A percentile compares a stretch with the other conserved stretches of the same genome.
phyloP scores from a whole-genome alignment of 1,140 invertebrate genomes.

The Drosophila prosaltans region DNA sequence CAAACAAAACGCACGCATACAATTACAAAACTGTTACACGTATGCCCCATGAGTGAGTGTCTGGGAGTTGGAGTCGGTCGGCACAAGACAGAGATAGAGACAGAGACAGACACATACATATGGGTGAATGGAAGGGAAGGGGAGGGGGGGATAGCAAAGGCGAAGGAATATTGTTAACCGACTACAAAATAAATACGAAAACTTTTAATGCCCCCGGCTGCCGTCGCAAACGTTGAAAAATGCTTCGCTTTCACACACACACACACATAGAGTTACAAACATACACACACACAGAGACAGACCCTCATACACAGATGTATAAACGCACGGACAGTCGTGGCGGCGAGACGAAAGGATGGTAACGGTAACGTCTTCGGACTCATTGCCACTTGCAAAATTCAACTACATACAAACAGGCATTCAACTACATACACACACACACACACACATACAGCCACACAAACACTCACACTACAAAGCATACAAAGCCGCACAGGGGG shows the following conservation, averaged over 20 bases:
- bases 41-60: conserved; percentile 43
- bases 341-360: conserved; percentile 30
- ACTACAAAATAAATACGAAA: conserved; percentile 82
- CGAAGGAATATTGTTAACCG: conserved; percentile 79
- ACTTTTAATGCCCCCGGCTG: conserved; percentile 77
- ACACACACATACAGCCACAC: conserved; percentile 31
- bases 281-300: conserved; percentile 9
- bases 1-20: conserved; percentile 80
- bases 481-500: background rate
- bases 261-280: conserved; percentile 2
- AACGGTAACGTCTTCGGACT: conserved; percentile 78
- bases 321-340: conserved; percentile 27
- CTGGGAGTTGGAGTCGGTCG: conserved; percentile 28
- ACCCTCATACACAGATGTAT: conserved; percentile 24
- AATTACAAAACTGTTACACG: conserved; percentile 75
- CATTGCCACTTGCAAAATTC: conserved; percentile 78
- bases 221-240: conserved; percentile 76
- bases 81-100: conserved; percentile 20
- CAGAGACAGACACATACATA: conserved; percentile 12
- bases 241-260: conserved; percentile 53
- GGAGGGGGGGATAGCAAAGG: background rate
- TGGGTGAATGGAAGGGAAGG: conserved; percentile 3
- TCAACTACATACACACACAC: conserved; percentile 34
- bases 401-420: conserved; percentile 38
- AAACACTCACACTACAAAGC: conserved; percentile 1